Conservation (phyloP, 1,140 invertebrate genomes). For the Drosophila saltans region DNA sequence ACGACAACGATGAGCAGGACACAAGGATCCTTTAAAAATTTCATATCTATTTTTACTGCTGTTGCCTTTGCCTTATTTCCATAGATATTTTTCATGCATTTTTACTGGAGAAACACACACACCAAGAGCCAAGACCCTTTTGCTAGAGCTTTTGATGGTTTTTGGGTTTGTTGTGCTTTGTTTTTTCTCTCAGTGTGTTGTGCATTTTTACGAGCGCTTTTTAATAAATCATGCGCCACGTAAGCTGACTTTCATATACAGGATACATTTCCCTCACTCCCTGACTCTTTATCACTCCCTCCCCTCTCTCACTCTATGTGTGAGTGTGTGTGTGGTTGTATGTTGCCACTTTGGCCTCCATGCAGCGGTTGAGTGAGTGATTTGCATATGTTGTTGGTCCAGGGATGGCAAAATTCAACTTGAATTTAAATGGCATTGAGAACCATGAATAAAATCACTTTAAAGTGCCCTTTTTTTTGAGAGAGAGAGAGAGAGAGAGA, state of each 20-base stretch:
- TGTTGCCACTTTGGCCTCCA: conserved; percentile 11
- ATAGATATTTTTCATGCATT: conserved; percentile 78
- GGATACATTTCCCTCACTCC: conserved; percentile 43
- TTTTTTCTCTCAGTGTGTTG: conserved; percentile 51
- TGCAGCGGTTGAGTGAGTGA: conserved; percentile 67
- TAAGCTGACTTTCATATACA: conserved; percentile 77
- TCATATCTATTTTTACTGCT: conserved; percentile 74
- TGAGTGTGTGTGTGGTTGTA: conserved; percentile 7
- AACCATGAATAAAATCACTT: conserved; percentile 6
- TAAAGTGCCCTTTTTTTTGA: not conserved
- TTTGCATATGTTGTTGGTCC: conserved; percentile 68
- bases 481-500: no score
- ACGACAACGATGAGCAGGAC: conserved; percentile 3
- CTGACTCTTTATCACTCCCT: not conserved
- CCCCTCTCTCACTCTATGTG: not conserved
- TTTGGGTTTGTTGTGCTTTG: conserved; percentile 21
- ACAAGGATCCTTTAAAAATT: conserved; percentile 71
- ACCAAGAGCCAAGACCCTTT: conserved; percentile 5
- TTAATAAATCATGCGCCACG: conserved; percentile 79
- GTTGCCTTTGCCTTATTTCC: conserved; percentile 63
- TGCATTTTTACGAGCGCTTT: conserved; percentile 77
- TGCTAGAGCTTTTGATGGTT: conserved; percentile 27
- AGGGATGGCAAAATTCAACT: conserved; percentile 43
- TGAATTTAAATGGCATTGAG: conserved; percentile 30
- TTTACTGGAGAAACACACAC: conserved; percentile 35